phyloP scores from a whole-genome alignment of 2,888 invertebrate genomes.

The Muschampia plurimacula region DNA sequence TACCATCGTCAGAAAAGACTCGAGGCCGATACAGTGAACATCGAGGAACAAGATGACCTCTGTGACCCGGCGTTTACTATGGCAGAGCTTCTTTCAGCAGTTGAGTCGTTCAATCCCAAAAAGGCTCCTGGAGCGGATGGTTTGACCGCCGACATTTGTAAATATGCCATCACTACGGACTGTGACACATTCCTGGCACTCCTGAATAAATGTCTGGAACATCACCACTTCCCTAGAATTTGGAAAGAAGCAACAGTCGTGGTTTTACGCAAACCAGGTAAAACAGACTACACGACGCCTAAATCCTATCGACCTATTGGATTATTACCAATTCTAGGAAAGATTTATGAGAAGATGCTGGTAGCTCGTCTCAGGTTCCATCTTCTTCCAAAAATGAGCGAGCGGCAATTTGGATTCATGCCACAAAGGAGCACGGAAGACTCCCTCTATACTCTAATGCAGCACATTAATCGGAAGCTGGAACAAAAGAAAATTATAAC shows the following conservation, averaged over 20 bases:
- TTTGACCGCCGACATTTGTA: conserved; percentile 2
- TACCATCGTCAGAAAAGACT: background rate
- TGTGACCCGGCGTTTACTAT: conserved; percentile 34
- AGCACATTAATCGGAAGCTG: conserved; percentile 17
- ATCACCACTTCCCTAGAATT: background rate
- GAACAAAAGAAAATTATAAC: conserved; percentile 10
- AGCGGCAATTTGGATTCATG: conserved; percentile 41
- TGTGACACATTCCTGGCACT: background rate
- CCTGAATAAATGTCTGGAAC: conserved; percentile 5
- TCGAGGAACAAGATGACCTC: background rate
- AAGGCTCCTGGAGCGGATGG: conserved; percentile 40
- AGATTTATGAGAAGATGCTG: conserved; percentile 36
- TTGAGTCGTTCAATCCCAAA: conserved; percentile 29
- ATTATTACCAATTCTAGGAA: conserved; percentile 32
- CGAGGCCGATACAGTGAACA: conserved; percentile 15
- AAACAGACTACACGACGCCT: background rate
- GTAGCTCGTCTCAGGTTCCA: conserved; percentile 25
- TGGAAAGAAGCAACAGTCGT: conserved; percentile 25
- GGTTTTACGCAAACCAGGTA: conserved; percentile 12
- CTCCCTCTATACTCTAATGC: conserved; percentile 36
- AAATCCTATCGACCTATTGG: conserved; percentile 33
- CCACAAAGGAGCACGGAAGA: too few species aligned
- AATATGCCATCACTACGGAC: background rate
- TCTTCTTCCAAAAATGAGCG: conserved; percentile 22
- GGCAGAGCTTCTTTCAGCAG: conserved; percentile 8